A percentile compares a stretch with the other conserved stretches of the same genome.
These are phyloP conservation scores for Octopus sinensis DNA, from an alignment of 1,140 invertebrate species.

Conservation along the genomic window DNA sequence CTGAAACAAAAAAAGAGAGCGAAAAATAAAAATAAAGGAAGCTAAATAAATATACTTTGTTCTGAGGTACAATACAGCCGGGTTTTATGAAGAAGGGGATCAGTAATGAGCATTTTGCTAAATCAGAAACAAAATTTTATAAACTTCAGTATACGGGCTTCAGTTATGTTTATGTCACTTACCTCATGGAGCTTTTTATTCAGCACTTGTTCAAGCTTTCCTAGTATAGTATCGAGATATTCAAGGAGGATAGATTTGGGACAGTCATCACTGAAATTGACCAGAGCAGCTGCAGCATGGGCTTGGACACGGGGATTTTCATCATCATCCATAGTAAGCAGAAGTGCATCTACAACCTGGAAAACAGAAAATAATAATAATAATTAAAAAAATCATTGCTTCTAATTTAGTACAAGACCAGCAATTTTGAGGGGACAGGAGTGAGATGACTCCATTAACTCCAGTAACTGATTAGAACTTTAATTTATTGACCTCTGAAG, in stretches of 20 bases:
- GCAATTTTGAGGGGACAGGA: too few species aligned
- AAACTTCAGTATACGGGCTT: background rate
- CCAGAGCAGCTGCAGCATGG: constrained; percentile 80
- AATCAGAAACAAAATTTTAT: too few species aligned
- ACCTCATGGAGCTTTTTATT: constrained; percentile 90
- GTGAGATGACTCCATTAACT: too few species aligned
- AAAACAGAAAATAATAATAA: constrained; percentile 13
- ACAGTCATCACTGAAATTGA: constrained; percentile 99
- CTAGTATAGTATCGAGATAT: constrained; percentile 88
- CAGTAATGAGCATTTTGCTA: too few species aligned
- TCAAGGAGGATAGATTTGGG: constrained; percentile 84
- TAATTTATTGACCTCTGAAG: too few species aligned
- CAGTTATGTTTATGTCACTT: constrained; percentile 19
- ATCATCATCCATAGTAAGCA: constrained; percentile 88
- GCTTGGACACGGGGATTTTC: constrained; percentile 88
- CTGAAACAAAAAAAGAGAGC: constrained; percentile 54
- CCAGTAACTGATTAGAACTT: too few species aligned
- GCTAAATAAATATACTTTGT: too few species aligned
- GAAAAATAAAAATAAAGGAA: background rate
- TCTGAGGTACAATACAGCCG: too few species aligned
- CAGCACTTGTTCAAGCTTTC: constrained; percentile 85
- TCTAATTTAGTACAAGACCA: too few species aligned
- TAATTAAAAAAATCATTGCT: too few species aligned
- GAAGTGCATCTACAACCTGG: constrained; percentile 80
- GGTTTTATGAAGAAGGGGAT: too few species aligned